These are phyloP conservation scores for Discoglossus pictus DNA, from an alignment of 2,797 vertebrate species.

Conservation along the genomic window DNA sequence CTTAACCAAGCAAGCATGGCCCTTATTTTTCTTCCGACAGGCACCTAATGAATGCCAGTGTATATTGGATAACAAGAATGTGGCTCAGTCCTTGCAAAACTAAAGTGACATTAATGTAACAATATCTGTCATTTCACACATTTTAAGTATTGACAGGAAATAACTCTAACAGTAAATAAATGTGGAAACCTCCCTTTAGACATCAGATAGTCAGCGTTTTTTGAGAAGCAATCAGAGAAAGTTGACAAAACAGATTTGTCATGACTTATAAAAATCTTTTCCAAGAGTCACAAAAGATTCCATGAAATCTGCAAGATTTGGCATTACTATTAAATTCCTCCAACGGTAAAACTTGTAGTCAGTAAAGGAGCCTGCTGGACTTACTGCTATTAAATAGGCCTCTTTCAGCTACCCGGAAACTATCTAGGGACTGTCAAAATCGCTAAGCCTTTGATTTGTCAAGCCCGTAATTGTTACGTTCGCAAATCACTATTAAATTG, in stretches of 20 bases:
- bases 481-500: no score
- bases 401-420: no score
- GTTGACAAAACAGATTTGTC: conserved; percentile 33
- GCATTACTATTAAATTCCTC: no score
- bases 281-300: background rate
- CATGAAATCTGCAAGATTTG: conserved; percentile 3
- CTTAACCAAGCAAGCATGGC: no score
- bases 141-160: conserved; percentile 10
- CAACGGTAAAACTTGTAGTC: no score
- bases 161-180: conserved; percentile 22
- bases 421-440: no score
- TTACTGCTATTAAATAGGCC: no score
- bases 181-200: conserved; percentile 29
- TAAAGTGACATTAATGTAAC: conserved; percentile 30
- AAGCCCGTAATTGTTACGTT: no score
- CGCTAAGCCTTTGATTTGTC: no score
- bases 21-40: background rate
- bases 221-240: background rate
- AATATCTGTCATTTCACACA: conserved; percentile 22
- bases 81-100: conserved; percentile 1
- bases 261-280: conserved; percentile 14
- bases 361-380: no score
- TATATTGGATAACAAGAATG: background rate
- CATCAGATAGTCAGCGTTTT: conserved; percentile 1
- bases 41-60: conserved; percentile 10